Evolutionary conservation across 2,888 invertebrate genomes (phyloP).

Genomic region (Dioctria linearis): DNA sequence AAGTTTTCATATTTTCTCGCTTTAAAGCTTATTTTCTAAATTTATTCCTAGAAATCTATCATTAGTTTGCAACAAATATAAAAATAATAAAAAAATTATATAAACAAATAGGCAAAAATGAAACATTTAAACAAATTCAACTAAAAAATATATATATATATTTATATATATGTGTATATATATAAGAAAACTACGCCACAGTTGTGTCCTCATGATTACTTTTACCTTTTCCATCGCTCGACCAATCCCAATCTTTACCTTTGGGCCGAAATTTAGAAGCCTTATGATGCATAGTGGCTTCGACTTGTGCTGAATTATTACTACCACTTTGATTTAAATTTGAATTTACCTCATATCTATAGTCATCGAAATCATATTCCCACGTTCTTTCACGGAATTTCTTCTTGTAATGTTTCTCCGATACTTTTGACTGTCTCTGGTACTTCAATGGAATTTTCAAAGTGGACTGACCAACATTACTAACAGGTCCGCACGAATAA

Average conservation of each 20-base stretch:
- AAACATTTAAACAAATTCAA: slow-evolving; percentile 27
- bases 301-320: slow-evolving; percentile 58
- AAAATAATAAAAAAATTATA: slow-evolving; percentile 37
- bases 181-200: slow-evolving; percentile 44
- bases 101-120: slow-evolving; percentile 5
- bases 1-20: neutral
- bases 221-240: slow-evolving; percentile 65
- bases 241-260: slow-evolving; percentile 83
- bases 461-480: slow-evolving; percentile 66
- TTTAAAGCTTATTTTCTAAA: slow-evolving; percentile 4
- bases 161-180: neutral
- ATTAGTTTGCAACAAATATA: neutral
- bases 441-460: slow-evolving; percentile 75
- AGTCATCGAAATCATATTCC: slow-evolving; percentile 73
- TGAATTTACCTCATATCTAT: slow-evolving; percentile 61
- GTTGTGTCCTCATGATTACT: slow-evolving; percentile 56
- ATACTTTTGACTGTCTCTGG: slow-evolving; percentile 73
- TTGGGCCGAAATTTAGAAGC: slow-evolving; percentile 80
- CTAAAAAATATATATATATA: slow-evolving; percentile 1
- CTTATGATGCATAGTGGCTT: slow-evolving; percentile 72
- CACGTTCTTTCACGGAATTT: slow-evolving; percentile 85
- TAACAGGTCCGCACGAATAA: slow-evolving; percentile 59
- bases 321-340: slow-evolving; percentile 48
- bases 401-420: slow-evolving; percentile 85
- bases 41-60: neutral